These are phyloP conservation scores for Caenorhabditis sulstoni DNA, from an alignment of 2,888 invertebrate genomes.

Conservation along the genomic window DNA sequence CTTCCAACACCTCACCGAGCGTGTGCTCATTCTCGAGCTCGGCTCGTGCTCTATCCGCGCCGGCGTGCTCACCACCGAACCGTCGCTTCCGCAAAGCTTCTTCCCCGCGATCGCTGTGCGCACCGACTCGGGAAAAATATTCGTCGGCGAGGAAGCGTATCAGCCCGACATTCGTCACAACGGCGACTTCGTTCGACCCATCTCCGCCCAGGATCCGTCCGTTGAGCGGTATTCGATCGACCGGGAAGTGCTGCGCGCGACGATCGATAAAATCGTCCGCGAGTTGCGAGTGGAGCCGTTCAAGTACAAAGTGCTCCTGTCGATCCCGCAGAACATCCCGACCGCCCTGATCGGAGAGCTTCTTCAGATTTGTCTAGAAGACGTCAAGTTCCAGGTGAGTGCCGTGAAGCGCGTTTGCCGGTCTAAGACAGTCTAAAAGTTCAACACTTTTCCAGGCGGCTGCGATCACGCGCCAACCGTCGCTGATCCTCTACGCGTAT, in stretches of 20 bases:
- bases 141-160: conserved; percentile 76
- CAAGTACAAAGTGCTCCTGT: conserved; percentile 81
- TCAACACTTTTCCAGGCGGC: conserved; percentile 73
- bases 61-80: conserved; percentile 82
- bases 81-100: conserved; percentile 84
- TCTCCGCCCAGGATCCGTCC: conserved; percentile 82
- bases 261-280: conserved; percentile 83
- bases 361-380: conserved; percentile 78
- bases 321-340: conserved; percentile 78
- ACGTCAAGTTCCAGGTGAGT: conserved; percentile 72
- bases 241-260: conserved; percentile 82
- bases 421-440: background rate
- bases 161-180: conserved; percentile 79
- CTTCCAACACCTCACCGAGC: conserved; percentile 75
- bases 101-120: conserved; percentile 82
- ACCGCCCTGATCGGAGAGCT: conserved; percentile 78
- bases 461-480: conserved; percentile 83
- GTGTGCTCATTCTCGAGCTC: conserved; percentile 83
- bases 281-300: conserved; percentile 82
- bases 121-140: conserved; percentile 67
- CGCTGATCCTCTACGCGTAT: conserved; percentile 84
- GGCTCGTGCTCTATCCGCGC: conserved; percentile 84
- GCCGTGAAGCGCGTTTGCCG: too few relatives aligned
- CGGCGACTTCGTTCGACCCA: conserved; percentile 81
- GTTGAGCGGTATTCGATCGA: conserved; percentile 82